Base-by-base conservation (phyloP, 2,888 invertebrate genomes). In the Lasioglossum pauxillum region DNA sequence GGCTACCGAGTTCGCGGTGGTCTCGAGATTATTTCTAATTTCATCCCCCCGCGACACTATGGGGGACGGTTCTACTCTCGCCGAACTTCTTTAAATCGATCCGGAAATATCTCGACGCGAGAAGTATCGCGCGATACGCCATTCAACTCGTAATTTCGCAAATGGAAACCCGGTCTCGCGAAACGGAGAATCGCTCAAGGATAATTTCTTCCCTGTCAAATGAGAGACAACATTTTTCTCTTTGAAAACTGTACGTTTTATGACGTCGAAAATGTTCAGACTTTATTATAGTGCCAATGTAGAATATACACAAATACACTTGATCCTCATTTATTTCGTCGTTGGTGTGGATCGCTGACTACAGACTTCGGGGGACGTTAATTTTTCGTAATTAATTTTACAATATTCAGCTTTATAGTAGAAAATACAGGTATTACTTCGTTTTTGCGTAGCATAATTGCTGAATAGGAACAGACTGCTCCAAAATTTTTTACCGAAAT, bases 11-110 rank as follows among this genome's bases (percentile, higher is more conserved):
- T 83, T 78, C 72, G 75, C 46, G 72, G 57, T 78, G 80, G 84
- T 76, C 80, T 82, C 80, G 82, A 81, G 89, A 92, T 92, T 91
- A 89, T 89, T 91, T 90, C 89, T 87, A 84, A 88, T 88, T 89
- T 91, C 92, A 86, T 89, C 80, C 49, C 69, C 64, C 64, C 31
- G 38, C 31, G 38, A 57, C 23, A n/a, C 10, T 4, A 38, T 46
- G 41, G 10, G 3, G 71, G 49, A 27, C 38, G 35, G 57, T n/a
- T 49, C 16, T 31, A 23, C 72, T 57, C 80, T 60, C 83, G 83
- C 10, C 23, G n/a, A 74, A 72, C 78, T 84, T 80, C 80, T 83
- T 84, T 76, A 88, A 89, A 88, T 80, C 83, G 75, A 83, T 73
- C 76, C 83, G 35, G 60, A 69, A 27, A 4, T 35, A 72, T 75